A percentile compares a stretch with the other conserved stretches of the same genome.
Evolutionary conservation across 2,888 invertebrate species (phyloP).

Genomic region (Masnerella sp.): DNA sequence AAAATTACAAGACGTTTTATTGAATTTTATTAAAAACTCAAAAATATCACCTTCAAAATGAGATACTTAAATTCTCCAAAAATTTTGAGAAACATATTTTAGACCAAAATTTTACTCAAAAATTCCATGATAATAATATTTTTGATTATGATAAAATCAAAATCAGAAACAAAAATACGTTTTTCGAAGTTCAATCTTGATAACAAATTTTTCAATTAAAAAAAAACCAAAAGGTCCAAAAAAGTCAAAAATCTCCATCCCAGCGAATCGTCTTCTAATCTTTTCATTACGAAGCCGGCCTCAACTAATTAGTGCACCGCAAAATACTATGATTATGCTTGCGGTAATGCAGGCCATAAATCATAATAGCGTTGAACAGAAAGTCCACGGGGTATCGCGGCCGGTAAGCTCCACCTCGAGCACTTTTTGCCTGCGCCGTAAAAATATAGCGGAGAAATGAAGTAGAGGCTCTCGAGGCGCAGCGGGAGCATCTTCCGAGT

Average conservation of each 20-base stretch:
- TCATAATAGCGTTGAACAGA: conserved; percentile 56
- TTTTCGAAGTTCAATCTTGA: no score
- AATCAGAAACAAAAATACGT: no score
- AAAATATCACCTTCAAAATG: no score
- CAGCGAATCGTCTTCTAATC: conserved; percentile 14
- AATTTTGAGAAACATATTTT: no score
- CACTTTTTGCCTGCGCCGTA: conserved; percentile 19
- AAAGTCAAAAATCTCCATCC: neutral
- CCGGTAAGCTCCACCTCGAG: conserved; percentile 42
- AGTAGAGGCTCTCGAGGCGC: conserved; percentile 59
- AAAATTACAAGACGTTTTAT: no score
- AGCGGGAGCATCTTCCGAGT: conserved; percentile 67
- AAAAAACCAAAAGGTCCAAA: neutral
- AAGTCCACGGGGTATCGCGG: conserved; percentile 50
- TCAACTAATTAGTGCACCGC: conserved; percentile 52
- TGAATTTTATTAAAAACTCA: no score
- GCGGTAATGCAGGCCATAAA: conserved; percentile 47
- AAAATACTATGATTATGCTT: conserved; percentile 52
- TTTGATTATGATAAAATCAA: no score
- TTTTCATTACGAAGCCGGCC: conserved; percentile 34
- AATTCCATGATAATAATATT: no score
- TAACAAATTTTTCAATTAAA: no score
- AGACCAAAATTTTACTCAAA: no score
- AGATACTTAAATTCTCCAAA: no score
- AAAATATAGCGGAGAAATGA: conserved; percentile 40